Percentiles rank a stretch among this genome's conserved stretches.
phyloP scores from a whole-genome alignment of 2,797 vertebrate genomes.

The Pseudochirops cupreus region DNA sequence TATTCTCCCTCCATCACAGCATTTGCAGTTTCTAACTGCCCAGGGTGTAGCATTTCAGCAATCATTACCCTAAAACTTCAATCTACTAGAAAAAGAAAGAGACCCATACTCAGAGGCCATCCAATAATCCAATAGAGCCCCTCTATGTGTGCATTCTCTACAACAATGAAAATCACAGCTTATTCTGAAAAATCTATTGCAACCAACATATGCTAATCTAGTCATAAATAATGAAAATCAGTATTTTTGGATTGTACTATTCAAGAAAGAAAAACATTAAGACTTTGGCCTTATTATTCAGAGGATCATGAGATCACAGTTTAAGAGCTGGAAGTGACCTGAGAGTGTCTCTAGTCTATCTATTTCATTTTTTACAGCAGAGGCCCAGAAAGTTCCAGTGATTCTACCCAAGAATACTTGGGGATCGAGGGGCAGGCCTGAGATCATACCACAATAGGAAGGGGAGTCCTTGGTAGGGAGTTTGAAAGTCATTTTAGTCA shows the following conservation, averaged over 20 bases:
- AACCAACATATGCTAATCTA: background rate
- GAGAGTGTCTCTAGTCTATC: background rate
- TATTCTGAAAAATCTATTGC: conserved; percentile 45
- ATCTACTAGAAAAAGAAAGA: background rate
- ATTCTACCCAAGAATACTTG: background rate
- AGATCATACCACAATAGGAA: background rate
- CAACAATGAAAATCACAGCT: background rate
- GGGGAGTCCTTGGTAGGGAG: background rate
- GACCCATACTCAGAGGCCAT: background rate
- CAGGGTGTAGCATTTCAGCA: background rate
- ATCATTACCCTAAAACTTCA: background rate
- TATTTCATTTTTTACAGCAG: background rate
- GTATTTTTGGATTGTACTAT: background rate
- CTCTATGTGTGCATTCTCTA: background rate
- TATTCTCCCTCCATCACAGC: background rate
- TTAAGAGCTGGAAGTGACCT: background rate
- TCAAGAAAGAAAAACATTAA: background rate
- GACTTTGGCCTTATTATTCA: background rate
- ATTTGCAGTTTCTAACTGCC: conserved; percentile 11
- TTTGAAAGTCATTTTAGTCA: background rate
- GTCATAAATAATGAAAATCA: background rate
- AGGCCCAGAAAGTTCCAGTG: background rate
- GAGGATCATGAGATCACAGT: background rate
- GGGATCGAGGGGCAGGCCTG: background rate
- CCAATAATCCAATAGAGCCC: background rate